phyloP scores from a whole-genome alignment of 2,888 invertebrate genomes.

The Drosophila greeni region DNA sequence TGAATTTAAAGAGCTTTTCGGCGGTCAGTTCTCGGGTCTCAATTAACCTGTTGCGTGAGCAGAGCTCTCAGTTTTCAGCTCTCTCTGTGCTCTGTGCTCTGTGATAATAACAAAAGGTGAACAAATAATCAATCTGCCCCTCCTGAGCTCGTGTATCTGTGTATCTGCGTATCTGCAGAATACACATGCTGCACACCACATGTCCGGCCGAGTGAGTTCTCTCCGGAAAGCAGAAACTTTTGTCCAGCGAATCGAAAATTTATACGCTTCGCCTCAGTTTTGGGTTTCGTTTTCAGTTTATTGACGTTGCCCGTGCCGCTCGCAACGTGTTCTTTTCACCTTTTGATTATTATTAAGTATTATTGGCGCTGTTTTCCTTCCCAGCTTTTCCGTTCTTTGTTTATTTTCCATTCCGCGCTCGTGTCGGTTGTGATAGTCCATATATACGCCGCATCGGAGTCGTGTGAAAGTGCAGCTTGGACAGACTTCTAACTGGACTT shows the following conservation, averaged over 20 bases:
- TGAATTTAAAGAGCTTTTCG: slow-evolving; percentile 12
- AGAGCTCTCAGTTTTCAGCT: slow-evolving; percentile 2
- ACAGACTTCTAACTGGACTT: slow-evolving; percentile 16
- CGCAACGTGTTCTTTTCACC: slow-evolving; percentile 54
- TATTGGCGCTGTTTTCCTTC: slow-evolving; percentile 11
- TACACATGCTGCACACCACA: slow-evolving; percentile 55
- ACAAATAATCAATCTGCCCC: slow-evolving; percentile 46
- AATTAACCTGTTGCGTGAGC: slow-evolving; percentile 67
- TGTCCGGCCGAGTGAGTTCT: slow-evolving; percentile 29
- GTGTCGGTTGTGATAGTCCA: neutral
- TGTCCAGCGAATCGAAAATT: slow-evolving; percentile 56
- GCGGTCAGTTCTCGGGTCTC: slow-evolving; percentile 26
- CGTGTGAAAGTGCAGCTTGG: slow-evolving; percentile 67
- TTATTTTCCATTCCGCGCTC: slow-evolving; percentile 26
- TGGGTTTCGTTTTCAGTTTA: slow-evolving; percentile 46
- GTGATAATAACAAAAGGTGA: slow-evolving; percentile 36
- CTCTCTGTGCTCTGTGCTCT: slow-evolving; percentile 12
- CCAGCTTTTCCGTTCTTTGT: slow-evolving; percentile 12
- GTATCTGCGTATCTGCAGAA: slow-evolving; percentile 64
- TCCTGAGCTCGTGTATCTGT: slow-evolving; percentile 52
- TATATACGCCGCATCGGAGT: slow-evolving; percentile 14
- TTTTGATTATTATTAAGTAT: slow-evolving; percentile 6
- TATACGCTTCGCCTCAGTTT: slow-evolving; percentile 35
- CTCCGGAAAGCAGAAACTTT: slow-evolving; percentile 33
- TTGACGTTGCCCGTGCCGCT: slow-evolving; percentile 63